Evolutionary conservation across 2,888 invertebrate species (phyloP).

Genomic region (Branchellion lobata): DNA sequence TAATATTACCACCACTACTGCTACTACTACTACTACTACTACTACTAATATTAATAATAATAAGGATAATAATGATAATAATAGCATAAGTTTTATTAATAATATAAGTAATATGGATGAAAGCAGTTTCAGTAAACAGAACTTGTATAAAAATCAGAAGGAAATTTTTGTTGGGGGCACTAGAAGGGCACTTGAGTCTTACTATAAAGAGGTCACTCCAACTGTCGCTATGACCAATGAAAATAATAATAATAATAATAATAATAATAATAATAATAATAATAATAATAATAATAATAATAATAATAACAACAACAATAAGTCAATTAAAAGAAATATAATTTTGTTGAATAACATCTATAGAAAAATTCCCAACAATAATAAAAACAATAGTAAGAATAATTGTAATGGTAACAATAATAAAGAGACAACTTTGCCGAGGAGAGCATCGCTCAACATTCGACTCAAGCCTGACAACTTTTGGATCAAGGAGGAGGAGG

Average conservation of each 20-base stretch:
- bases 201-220: no score
- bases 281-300: neutral
- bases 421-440: neutral
- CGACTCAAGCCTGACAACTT: neutral
- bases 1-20: no score
- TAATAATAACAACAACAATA: conserved; percentile 1
- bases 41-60: no score
- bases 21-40: no score
- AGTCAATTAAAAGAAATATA: neutral
- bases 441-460: neutral
- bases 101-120: no score
- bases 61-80: no score
- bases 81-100: no score
- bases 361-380: neutral
- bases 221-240: no score
- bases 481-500: neutral
- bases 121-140: no score
- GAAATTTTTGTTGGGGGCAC: no score
- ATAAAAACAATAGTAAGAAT: neutral
- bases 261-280: neutral
- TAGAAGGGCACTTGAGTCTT: no score
- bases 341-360: neutral
- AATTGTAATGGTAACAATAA: neutral
- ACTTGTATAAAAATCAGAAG: no score
- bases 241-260: neutral